Base-by-base conservation (phyloP, 2,113 vertebrate genomes). In the Microcebus murinus region DNA sequence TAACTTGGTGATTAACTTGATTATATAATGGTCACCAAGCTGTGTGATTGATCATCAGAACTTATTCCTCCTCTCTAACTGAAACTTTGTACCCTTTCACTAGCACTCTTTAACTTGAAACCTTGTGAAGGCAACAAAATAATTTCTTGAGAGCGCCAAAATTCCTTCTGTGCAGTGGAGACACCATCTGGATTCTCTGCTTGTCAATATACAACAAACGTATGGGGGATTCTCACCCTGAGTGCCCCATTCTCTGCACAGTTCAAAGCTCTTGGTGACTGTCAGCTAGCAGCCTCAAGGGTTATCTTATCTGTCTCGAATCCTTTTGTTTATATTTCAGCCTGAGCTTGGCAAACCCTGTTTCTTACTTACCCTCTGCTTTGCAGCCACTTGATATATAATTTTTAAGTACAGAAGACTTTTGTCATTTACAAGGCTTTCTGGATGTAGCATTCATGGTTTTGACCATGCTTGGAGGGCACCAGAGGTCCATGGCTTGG, bases 201-300 rank as follows among this genome's bases (percentile, higher is more conserved):
- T 48, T 70, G 27, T 96, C 61, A 36, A 21, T 61, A 31, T 36
- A 48, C 39, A 59, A 70, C 48, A 50, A 61, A 25, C 2, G 4
- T 3, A 1, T 2, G 5, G 20, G 3, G 21, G 8, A 1, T 39
- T 87, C 57, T 76, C 1, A 1, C 1, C 17, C 23, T 2, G 3
- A 21, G 34, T 57, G 36, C 21, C 48, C 63, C 12, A 20, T 67
- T 71, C 81, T 36, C 45, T 87, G 63, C 4, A 6, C 27, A 20
- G 6, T 29, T 42, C 4, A 3, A 86, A 82, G n/a, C 52, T 39
- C 42, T 57, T 21, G 18, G 29, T 61, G 36, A 83, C 50, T 20
- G 1, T 80, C 34, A n/a, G 29, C n/a, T 45, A 55, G 29, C 4
- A 67, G 50, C 39, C 11, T 63, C 31, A 70, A 25, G 6, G 48